Conservation (phyloP, 2,113 vertebrate genomes). For the Daphoenositta chrysoptera region DNA sequence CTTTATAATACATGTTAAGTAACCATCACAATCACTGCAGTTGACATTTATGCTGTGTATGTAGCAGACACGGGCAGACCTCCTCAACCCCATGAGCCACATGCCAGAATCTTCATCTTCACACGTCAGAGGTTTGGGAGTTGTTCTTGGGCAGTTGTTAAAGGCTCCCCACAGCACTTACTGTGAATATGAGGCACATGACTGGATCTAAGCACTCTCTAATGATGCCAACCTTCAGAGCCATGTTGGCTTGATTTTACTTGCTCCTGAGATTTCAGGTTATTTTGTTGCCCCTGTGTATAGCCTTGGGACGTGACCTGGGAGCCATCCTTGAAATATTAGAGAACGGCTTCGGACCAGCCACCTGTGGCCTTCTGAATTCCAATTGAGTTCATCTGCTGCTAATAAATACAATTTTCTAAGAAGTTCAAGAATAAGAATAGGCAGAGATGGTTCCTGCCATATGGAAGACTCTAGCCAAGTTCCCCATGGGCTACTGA, state of each 20-base stretch:
- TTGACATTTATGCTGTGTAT: not conserved
- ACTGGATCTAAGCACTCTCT: not conserved
- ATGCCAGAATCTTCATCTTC: not conserved
- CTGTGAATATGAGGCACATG: not conserved
- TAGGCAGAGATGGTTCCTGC: not conserved
- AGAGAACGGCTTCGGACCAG: not conserved
- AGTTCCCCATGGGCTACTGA: not conserved
- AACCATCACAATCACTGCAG: not conserved
- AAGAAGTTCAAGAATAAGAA: not conserved
- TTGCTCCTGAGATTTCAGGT: not conserved
- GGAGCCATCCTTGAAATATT: not conserved
- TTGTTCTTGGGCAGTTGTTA: not conserved
- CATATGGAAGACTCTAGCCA: not conserved
- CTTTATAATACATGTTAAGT: not conserved
- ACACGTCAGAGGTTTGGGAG: fast-evolving
- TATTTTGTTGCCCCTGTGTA: not conserved
- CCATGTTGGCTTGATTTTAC: not conserved
- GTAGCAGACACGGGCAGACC: not conserved
- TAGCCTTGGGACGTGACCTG: not conserved
- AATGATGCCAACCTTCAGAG: not conserved
- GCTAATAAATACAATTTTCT: not conserved
- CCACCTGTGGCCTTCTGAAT: not conserved
- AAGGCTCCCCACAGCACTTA: not conserved
- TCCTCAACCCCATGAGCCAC: not conserved
- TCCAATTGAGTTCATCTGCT: not conserved